phyloP scores from a whole-genome alignment of 2,113 vertebrate species.

The Tachycineta bicolor region DNA sequence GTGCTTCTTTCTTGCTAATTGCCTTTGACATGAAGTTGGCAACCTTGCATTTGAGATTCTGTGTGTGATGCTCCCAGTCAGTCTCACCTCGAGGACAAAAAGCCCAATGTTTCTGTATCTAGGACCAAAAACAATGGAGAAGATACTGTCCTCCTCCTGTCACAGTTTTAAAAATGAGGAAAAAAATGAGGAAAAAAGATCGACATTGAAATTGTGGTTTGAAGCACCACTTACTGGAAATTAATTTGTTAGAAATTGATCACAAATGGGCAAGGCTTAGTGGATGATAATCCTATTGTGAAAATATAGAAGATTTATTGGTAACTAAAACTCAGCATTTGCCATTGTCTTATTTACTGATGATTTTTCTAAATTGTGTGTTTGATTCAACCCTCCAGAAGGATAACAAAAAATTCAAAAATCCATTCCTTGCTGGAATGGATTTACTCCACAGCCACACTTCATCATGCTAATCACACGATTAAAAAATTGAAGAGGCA shows the following conservation, averaged over 20 bases:
- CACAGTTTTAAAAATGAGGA: background rate
- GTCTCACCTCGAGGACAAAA: conserved; percentile 10
- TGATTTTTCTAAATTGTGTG: background rate
- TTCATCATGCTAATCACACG: background rate
- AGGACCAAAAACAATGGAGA: background rate
- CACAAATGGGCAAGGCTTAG: background rate
- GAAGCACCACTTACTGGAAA: background rate
- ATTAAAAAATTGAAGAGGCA: background rate
- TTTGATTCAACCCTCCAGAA: background rate
- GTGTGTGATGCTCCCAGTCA: background rate
- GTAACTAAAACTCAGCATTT: background rate
- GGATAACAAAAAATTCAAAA: background rate
- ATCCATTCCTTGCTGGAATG: background rate
- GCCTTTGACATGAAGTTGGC: conserved; percentile 30
- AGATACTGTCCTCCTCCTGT: background rate
- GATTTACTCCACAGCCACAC: background rate
- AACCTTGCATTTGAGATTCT: conserved; percentile 11
- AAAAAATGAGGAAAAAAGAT: background rate
- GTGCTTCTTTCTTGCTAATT: conserved; percentile 33
- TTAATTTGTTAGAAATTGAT: background rate
- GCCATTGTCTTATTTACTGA: background rate
- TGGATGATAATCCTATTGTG: background rate
- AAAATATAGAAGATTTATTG: background rate
- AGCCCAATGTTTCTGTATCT: background rate
- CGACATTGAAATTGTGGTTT: background rate